Conservation (phyloP, 2,797 vertebrate genomes). For the Melanotaenia nigrans region DNA sequence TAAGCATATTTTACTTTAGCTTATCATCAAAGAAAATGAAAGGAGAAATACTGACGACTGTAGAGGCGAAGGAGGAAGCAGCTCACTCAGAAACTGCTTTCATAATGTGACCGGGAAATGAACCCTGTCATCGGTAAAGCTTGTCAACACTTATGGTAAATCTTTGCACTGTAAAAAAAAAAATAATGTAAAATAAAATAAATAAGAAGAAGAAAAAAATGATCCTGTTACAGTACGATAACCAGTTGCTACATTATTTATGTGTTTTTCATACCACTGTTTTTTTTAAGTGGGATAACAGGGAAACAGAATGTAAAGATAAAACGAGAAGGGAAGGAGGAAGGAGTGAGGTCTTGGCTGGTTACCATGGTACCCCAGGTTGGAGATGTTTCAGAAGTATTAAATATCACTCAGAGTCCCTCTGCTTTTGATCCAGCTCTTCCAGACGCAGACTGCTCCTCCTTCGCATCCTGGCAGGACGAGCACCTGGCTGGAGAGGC, state of each 20-base stretch:
- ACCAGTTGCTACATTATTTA: constrained; percentile 23
- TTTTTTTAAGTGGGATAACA: background rate
- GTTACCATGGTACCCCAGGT: constrained; percentile 72
- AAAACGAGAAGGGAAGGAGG: constrained; percentile 5
- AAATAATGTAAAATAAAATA: no score
- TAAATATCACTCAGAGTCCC: constrained; percentile 66
- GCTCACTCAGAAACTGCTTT: constrained; percentile 48
- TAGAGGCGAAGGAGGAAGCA: constrained; percentile 3
- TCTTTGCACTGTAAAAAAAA: background rate
- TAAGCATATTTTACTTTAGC: constrained; percentile 37
- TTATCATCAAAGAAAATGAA: constrained; percentile 68
- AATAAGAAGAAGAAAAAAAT: background rate
- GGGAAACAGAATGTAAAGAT: constrained; percentile 7
- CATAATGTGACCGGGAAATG: constrained; percentile 64
- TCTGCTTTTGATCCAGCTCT: constrained; percentile 64
- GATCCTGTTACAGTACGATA: constrained; percentile 14
- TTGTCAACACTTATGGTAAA: constrained; percentile 28
- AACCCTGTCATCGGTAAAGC: constrained; percentile 56
- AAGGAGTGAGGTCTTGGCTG: constrained; percentile 15
- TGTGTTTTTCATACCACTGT: constrained; percentile 2
- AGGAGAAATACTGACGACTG: constrained; percentile 14
- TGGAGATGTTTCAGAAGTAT: constrained; percentile 50
- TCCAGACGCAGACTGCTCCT: constrained; percentile 51
- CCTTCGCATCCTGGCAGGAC: constrained; percentile 55
- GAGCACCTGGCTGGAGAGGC: constrained; percentile 37